Base-by-base conservation (phyloP, 2,797 vertebrate genomes). In the Zenarchopterus dispar region DNA sequence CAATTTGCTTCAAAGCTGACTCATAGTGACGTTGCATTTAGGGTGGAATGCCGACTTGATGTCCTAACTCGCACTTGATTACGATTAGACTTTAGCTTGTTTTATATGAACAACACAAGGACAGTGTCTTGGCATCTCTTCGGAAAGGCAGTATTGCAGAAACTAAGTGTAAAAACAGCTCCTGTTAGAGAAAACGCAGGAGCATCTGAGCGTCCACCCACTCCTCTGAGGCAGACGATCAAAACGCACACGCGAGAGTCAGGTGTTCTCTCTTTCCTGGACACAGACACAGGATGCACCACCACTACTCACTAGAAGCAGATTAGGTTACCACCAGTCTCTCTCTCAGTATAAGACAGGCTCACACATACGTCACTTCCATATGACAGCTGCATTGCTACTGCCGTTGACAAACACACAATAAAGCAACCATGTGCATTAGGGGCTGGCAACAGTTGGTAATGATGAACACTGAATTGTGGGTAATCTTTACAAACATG, bases 401-500 rank as follows among this genome's bases (percentile, higher is more conserved):
- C 31, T 24, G 23, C 23, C 22, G 22, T 41, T 23, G 15, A 26
- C 44, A 44, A 39, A 44, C 45, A 18, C 2, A 17, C 49, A 49
- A 41, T 48, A 36, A 77, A 58, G 43, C 57, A 45, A 55, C 65
- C 26, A 44, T 21, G 46, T 22, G 55, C 62, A 36, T 49, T 54
- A 60, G 21, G 42, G 56, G 58, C 24, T 21, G 26, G 46, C 48
- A 60, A 66, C 47, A n/a, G 68, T 17, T 18, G 56, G 56, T 59
- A 52, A 67, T 75, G 58, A 67, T 13, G 54, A 55, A 70, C 74
- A 72, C 48, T 67, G 73, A 76, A 73, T 68, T 33, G 67, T 42
- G 46, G 48, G 22, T 76, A 76, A 82, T 85, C 81, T 78, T 75
- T 66, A 73, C 51, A 74, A 70, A 80, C 73, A 78, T 31, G 68